Percentiles rank a stretch among this genome's conserved stretches.
Conservation (phyloP, 2,113 vertebrate species). For the Psilopogon haemacephalus region DNA sequence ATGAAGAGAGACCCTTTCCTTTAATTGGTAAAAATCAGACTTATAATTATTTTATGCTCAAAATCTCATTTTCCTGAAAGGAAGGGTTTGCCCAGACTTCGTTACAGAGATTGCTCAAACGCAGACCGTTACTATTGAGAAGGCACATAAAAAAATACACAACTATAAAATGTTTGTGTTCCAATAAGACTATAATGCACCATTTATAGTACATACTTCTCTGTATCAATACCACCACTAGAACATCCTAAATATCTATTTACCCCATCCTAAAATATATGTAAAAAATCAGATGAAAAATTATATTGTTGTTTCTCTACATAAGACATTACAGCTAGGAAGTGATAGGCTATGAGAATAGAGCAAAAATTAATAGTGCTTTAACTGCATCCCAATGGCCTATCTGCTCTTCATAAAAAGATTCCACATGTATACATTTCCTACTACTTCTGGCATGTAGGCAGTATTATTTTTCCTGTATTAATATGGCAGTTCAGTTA, state of each 20-base stretch:
- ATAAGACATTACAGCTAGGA: slow-evolving; percentile 57
- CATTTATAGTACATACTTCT: not conserved
- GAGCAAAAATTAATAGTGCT: not conserved
- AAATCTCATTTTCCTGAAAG: not conserved
- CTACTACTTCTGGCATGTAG: not conserved
- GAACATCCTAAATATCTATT: not conserved
- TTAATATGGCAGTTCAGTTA: not conserved
- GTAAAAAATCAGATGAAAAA: not conserved
- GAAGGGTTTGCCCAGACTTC: not conserved
- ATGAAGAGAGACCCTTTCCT: not conserved
- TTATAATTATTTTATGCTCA: not conserved
- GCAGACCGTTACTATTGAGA: not conserved
- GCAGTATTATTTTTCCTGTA: not conserved
- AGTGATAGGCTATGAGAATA: not conserved
- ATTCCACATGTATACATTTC: not conserved
- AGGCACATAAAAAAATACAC: not conserved
- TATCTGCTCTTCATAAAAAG: not conserved
- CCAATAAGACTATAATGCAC: not conserved
- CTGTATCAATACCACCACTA: not conserved
- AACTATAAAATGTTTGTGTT: not conserved
- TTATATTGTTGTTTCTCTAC: slow-evolving; percentile 49
- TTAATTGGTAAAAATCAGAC: not conserved
- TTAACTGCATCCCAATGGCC: not conserved
- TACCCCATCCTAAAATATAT: not conserved
- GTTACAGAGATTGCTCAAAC: not conserved